phyloP scores from a whole-genome alignment of 1,140 invertebrate genomes.

The Drosophila trapezifrons region DNA sequence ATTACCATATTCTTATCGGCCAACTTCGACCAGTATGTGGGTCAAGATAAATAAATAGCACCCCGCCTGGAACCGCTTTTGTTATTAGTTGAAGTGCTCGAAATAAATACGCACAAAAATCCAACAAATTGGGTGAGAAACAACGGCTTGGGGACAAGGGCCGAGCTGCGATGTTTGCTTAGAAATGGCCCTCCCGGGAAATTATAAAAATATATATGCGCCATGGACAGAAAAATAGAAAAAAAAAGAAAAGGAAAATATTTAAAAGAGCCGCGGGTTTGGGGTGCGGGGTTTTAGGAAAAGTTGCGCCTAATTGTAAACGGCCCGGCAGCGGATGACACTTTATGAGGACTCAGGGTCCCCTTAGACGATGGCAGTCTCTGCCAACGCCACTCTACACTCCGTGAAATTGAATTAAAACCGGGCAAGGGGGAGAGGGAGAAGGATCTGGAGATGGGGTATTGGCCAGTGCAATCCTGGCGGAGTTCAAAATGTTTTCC shows the following conservation, averaged over 20 bases:
- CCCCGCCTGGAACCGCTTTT: background rate
- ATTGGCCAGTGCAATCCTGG: slow-evolving; percentile 36
- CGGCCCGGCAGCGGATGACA: slow-evolving; percentile 67
- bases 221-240: background rate
- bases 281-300: background rate
- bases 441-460: background rate
- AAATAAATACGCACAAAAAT: slow-evolving; percentile 64
- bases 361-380: background rate
- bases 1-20: slow-evolving; percentile 22
- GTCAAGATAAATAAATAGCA: slow-evolving; percentile 19
- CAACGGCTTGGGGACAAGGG: slow-evolving; percentile 39
- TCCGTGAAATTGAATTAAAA: slow-evolving; percentile 77
- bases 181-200: slow-evolving; percentile 76
- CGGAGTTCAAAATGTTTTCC: slow-evolving; percentile 55
- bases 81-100: slow-evolving; percentile 42
- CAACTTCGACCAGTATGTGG: slow-evolving; percentile 19
- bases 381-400: slow-evolving; percentile 55
- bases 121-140: slow-evolving; percentile 44
- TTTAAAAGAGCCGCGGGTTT: slow-evolving; percentile 43
- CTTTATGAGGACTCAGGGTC: slow-evolving; percentile 68
- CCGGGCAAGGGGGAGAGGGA: background rate
- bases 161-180: slow-evolving; percentile 27
- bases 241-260: slow-evolving; percentile 57
- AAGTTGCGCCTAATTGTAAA: slow-evolving; percentile 78
- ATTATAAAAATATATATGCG: slow-evolving; percentile 74